These are phyloP conservation scores for Pipistrellus kuhlii DNA, from an alignment of 2,797 vertebrate species.

Conservation along the genomic window DNA sequence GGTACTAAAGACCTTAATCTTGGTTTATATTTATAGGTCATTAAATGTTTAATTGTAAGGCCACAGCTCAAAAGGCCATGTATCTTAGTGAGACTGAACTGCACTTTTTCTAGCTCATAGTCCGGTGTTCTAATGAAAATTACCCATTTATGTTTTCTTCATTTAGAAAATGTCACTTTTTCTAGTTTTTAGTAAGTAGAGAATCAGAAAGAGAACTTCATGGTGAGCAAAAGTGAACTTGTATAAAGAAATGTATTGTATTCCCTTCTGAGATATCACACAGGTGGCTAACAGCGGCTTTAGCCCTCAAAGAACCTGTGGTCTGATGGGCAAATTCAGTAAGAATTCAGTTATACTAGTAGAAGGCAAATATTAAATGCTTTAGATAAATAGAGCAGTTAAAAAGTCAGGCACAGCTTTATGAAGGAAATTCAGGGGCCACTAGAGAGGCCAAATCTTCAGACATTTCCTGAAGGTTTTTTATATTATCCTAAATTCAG, in stretches of 20 bases:
- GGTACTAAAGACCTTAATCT: neutral
- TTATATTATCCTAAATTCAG: neutral
- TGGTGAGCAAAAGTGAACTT: neutral
- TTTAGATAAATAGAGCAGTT: neutral
- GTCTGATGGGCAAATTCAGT: neutral
- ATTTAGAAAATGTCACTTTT: constrained; percentile 51
- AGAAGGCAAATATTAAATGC: constrained; percentile 23
- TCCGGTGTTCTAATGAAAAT: constrained; percentile 37
- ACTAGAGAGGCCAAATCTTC: neutral
- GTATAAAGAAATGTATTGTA: neutral
- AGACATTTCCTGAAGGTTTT: neutral
- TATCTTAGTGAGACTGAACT: neutral
- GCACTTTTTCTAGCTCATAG: neutral
- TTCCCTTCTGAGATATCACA: neutral
- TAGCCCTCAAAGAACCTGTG: neutral
- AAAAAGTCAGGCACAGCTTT: neutral
- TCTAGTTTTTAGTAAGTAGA: constrained; percentile 15
- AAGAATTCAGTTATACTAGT: neutral
- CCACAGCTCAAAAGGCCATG: constrained; percentile 11
- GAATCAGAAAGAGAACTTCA: neutral
- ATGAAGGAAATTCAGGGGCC: constrained; percentile 23
- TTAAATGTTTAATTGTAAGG: constrained; percentile 32
- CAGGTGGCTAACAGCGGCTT: neutral
- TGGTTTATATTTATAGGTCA: constrained; percentile 44
- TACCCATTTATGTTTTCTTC: neutral